Conservation (phyloP, 2,888 invertebrate genomes). For the Caenorhabditis plicata region DNA sequence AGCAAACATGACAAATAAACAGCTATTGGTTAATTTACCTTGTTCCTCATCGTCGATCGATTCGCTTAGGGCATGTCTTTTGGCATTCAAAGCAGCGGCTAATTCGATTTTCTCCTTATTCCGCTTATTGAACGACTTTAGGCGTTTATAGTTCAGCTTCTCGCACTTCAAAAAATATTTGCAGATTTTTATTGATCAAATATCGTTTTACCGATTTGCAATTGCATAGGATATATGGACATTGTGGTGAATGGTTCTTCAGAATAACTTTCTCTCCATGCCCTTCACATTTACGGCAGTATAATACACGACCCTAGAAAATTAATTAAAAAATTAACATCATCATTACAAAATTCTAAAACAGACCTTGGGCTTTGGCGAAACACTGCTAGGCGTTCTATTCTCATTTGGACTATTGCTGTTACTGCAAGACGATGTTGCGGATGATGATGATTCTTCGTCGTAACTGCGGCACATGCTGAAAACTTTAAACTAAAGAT, state of each 20-base stretch:
- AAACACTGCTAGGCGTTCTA: no score
- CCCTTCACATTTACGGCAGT: conserved; percentile 58
- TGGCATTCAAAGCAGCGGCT: conserved; percentile 39
- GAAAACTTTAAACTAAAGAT: no score
- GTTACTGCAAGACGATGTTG: no score
- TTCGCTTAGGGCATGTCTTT: conserved; percentile 21
- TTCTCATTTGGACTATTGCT: no score
- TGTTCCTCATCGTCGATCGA: conserved; percentile 31
- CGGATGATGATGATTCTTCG: no score
- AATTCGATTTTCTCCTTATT: conserved; percentile 49
- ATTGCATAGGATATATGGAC: conserved; percentile 53
- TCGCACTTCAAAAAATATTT: conserved; percentile 39
- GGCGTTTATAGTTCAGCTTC: conserved; percentile 44
- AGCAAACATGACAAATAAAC: not conserved
- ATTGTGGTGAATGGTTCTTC: conserved; percentile 55
- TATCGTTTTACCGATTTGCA: conserved; percentile 43
- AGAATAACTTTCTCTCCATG: conserved; percentile 51
- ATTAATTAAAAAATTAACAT: no score
- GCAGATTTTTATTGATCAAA: not conserved
- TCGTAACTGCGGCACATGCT: no score
- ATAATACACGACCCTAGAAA: conserved; percentile 39
- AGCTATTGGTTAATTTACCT: conserved; percentile 4
- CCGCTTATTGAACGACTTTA: conserved; percentile 51
- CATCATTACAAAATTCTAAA: no score
- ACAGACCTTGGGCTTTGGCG: no score